Conservation (phyloP, 2,888 invertebrate species). For the Prostheceraeus crozeri region DNA sequence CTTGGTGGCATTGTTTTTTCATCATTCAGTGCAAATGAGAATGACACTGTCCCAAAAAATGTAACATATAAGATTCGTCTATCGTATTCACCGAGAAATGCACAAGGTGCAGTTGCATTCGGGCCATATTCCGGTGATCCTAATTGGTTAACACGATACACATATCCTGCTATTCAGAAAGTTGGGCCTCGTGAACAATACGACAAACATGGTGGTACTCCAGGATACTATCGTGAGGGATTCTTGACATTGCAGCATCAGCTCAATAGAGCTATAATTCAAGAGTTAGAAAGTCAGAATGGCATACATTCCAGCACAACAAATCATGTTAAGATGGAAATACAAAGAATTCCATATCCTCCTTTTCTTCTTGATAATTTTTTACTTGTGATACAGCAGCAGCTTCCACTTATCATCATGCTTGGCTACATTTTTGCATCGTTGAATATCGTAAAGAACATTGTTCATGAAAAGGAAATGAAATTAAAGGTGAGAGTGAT, state of each 20-base stretch:
- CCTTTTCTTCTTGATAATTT: slow-evolving; percentile 65
- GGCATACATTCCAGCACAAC: too few species aligned
- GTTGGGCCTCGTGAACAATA: slow-evolving; percentile 65
- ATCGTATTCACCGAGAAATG: too few species aligned
- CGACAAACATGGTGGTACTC: slow-evolving; percentile 60
- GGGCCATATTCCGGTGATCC: too few species aligned
- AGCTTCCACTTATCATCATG: slow-evolving; percentile 70
- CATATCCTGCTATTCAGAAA: slow-evolving; percentile 64
- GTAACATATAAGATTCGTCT: too few species aligned
- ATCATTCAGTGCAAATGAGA: too few species aligned
- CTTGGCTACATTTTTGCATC: slow-evolving; percentile 73
- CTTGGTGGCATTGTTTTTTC: too few species aligned
- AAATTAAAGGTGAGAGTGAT: slow-evolving; percentile 52
- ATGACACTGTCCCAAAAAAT: too few species aligned
- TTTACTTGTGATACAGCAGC: slow-evolving; percentile 63
- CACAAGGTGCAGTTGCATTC: too few species aligned
- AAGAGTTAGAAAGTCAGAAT: slow-evolving; percentile 41
- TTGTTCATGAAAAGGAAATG: slow-evolving; percentile 69
- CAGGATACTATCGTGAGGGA: slow-evolving; percentile 65
- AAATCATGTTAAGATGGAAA: slow-evolving; percentile 44
- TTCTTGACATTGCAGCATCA: slow-evolving; percentile 65
- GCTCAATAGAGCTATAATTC: slow-evolving; percentile 59
- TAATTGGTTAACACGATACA: slow-evolving; percentile 66
- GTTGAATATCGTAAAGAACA: slow-evolving; percentile 68
- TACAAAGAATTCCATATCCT: slow-evolving; percentile 70